Conservation (phyloP, 1,140 invertebrate species). For the Caerostris extrusa region DNA sequence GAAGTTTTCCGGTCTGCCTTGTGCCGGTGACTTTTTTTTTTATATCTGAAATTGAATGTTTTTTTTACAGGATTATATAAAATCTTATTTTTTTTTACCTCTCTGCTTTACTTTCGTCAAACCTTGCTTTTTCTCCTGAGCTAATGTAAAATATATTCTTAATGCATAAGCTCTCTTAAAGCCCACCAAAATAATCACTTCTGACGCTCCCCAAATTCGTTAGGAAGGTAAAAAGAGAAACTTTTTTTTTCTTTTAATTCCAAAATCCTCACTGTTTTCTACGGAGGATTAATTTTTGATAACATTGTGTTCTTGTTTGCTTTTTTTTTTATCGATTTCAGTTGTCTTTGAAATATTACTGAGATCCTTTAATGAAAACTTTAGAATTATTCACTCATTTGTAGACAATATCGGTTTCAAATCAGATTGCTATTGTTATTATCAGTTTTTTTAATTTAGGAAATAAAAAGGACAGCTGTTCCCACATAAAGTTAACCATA, state of each 20-base stretch:
- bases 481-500: too few species aligned
- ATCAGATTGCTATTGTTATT: too few species aligned
- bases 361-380: too few species aligned
- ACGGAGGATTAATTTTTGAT: conserved; percentile 7
- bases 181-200: background rate
- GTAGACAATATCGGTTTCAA: too few species aligned
- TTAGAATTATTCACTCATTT: too few species aligned
- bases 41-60: background rate
- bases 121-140: background rate
- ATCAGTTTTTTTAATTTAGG: too few species aligned
- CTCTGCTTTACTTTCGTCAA: background rate
- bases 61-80: conserved; percentile 36
- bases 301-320: background rate
- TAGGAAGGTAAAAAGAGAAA: background rate
- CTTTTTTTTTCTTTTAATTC: background rate
- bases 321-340: too few species aligned
- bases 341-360: too few species aligned
- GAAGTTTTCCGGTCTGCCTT: background rate
- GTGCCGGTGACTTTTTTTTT: background rate
- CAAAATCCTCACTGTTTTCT: background rate
- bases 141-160: background rate
- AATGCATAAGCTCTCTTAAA: background rate
- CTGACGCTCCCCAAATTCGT: background rate
- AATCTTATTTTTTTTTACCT: background rate
- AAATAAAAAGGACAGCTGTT: too few species aligned